These are phyloP conservation scores for Zingel zingel DNA, from an alignment of 2,113 vertebrate species.

Conservation along the genomic window DNA sequence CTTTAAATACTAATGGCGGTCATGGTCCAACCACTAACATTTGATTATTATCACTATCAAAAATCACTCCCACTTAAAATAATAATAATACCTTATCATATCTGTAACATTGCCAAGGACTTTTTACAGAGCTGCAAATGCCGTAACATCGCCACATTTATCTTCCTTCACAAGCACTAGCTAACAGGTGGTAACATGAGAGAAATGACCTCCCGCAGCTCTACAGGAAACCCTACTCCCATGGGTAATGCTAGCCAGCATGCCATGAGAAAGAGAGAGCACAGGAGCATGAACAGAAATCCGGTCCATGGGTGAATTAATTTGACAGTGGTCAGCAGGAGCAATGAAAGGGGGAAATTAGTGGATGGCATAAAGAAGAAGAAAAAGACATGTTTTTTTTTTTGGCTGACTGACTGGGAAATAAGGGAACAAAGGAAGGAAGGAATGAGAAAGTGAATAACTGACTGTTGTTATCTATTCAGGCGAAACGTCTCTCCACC, in stretches of 20 bases:
- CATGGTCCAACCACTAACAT: not conserved
- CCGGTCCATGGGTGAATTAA: conserved; percentile 4
- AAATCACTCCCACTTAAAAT: not conserved
- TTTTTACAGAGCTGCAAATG: not conserved
- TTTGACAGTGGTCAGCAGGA: conserved; percentile 31
- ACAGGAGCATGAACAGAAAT: conserved; percentile 48
- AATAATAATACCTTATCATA: not conserved
- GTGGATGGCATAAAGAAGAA: not conserved
- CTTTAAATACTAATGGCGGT: not conserved
- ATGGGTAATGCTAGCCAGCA: conserved; percentile 61
- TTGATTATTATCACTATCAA: not conserved
- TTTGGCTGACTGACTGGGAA: not conserved
- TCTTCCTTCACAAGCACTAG: not conserved
- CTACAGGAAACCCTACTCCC: conserved; percentile 72
- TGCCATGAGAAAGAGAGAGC: conserved; percentile 18
- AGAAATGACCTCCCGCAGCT: conserved; percentile 44
- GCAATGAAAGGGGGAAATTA: not conserved
- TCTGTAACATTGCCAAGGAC: not conserved
- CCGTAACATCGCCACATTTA: not conserved
- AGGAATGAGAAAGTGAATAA: conserved; percentile 31
- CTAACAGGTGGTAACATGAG: conserved; percentile 71
- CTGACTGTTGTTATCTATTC: conserved; percentile 40
- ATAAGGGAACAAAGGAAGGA: conserved; percentile 14
- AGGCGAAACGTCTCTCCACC: conserved; percentile 41
- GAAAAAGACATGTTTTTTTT: not conserved